These are phyloP conservation scores for Athene cunicularia DNA, from an alignment of 2,113 vertebrate species.

Conservation along the genomic window DNA sequence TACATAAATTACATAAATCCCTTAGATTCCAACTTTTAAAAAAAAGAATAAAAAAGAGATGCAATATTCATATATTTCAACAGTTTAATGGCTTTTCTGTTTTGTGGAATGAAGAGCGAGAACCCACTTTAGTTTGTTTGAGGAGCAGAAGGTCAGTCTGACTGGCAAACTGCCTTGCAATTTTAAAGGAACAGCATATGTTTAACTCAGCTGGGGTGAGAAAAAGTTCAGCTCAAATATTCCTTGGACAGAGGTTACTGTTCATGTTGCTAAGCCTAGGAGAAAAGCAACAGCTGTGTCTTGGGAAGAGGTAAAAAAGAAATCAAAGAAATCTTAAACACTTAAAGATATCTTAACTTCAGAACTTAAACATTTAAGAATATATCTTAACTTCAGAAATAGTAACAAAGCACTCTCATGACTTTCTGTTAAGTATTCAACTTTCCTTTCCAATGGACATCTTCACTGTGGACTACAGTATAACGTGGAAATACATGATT, in stretches of 20 bases:
- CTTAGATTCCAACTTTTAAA: background rate
- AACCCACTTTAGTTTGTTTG: background rate
- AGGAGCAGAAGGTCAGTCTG: background rate
- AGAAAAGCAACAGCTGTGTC: background rate
- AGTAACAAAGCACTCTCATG: background rate
- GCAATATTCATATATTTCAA: background rate
- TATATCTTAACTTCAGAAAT: background rate
- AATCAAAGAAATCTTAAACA: background rate
- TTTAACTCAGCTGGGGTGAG: background rate
- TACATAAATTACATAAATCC: background rate
- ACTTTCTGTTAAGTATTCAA: background rate
- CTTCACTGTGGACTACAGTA: background rate
- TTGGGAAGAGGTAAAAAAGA: background rate
- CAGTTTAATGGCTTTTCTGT: background rate
- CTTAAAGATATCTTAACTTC: background rate
- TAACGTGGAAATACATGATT: background rate
- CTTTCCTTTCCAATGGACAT: background rate
- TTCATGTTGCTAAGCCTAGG: background rate
- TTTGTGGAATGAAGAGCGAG: background rate
- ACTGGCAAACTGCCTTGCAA: background rate
- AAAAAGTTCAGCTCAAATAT: background rate
- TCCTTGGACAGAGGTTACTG: background rate
- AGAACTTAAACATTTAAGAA: background rate
- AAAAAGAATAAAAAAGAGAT: background rate
- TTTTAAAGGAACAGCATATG: background rate